A percentile compares a stretch with the other conserved stretches of the same genome.
Conservation (phyloP, 2,113 vertebrate genomes). For the Neotragus moschatus region DNA sequence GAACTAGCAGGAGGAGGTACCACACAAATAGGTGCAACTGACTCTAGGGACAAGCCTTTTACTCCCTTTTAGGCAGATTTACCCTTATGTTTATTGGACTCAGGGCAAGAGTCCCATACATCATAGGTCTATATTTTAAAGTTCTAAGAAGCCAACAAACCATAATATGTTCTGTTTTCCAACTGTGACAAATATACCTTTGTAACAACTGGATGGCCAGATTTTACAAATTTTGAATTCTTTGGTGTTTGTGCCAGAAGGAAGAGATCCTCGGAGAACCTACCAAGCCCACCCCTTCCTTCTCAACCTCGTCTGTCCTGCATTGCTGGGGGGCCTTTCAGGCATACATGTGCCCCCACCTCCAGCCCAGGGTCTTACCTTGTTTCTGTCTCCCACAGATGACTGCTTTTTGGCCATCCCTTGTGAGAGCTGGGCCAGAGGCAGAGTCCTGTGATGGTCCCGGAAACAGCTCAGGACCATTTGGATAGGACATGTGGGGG, state of each 20-base stretch:
- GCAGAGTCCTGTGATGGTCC: too few relatives aligned
- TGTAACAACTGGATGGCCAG: not conserved
- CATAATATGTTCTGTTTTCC: not conserved
- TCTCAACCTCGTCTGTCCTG: not conserved
- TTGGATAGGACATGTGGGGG: not conserved
- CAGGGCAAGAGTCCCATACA: not conserved
- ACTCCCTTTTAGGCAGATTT: not conserved
- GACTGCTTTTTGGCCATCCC: not conserved
- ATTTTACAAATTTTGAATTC: not conserved
- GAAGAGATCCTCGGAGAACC: not conserved
- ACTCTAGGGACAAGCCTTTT: not conserved
- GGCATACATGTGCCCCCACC: not conserved
- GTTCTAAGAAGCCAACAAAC: not conserved
- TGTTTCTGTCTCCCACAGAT: not conserved
- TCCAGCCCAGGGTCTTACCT: not conserved
- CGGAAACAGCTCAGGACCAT: not conserved
- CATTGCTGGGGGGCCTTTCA: accelerated
- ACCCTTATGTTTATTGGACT: not conserved
- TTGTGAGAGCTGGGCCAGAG: not conserved
- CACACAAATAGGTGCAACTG: not conserved
- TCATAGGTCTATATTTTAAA: not conserved
- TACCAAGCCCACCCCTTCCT: not conserved
- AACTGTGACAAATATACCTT: not conserved
- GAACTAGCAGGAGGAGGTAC: not conserved
- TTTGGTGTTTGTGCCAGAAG: not conserved